These are phyloP conservation scores for Pollimyrus isidori DNA, from an alignment of 2,113 vertebrate genomes.

Conservation along the genomic window DNA sequence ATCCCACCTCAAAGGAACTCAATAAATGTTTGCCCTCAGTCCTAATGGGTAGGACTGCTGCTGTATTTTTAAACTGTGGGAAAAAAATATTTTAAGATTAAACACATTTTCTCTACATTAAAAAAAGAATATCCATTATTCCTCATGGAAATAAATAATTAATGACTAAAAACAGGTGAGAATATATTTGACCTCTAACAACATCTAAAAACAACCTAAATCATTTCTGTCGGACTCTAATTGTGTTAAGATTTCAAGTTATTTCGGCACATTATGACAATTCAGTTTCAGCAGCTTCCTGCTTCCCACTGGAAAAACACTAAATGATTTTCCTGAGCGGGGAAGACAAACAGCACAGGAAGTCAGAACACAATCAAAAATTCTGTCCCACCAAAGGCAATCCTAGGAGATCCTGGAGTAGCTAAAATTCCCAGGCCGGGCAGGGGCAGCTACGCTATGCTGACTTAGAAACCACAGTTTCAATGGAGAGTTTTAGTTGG, in stretches of 20 bases:
- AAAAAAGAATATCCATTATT: not conserved
- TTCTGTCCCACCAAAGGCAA: not conserved
- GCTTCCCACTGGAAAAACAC: not conserved
- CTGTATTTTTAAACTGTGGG: not conserved
- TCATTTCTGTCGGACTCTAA: not conserved
- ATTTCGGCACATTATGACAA: not conserved
- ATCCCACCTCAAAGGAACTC: not conserved
- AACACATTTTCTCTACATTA: not conserved
- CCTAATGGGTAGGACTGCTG: not conserved
- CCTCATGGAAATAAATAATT: not conserved
- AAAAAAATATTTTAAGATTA: not conserved
- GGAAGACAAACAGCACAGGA: not conserved
- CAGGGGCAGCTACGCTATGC: not conserved
- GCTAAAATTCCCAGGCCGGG: not conserved
- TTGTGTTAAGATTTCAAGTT: not conserved
- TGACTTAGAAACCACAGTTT: not conserved
- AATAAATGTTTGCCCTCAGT: not conserved
- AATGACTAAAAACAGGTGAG: not conserved
- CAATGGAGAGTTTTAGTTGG: not conserved
- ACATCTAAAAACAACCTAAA: not conserved
- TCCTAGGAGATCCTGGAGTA: not conserved
- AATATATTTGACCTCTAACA: not conserved
- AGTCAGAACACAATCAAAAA: slow-evolving; percentile 9
- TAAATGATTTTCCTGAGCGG: not conserved
- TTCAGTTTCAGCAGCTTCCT: not conserved